phyloP scores from a whole-genome alignment of 1,140 invertebrate species.

The Drosophila ironensis region DNA sequence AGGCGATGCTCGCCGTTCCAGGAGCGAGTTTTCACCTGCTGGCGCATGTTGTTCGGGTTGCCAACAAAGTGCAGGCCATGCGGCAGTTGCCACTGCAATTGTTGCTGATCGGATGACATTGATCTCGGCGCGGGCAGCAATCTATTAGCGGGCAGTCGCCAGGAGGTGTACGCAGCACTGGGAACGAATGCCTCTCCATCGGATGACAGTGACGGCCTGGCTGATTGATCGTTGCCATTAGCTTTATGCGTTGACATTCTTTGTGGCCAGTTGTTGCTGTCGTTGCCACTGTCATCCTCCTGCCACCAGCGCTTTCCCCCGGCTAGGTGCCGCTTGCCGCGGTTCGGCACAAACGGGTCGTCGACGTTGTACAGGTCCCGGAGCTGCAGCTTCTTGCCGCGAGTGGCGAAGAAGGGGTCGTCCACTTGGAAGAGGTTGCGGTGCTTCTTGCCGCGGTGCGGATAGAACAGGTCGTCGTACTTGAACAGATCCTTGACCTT shows the following conservation, averaged over 20 bases:
- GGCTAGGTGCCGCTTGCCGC: conserved; percentile 61
- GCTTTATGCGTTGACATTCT: conserved; percentile 78
- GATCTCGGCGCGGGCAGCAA: conserved; percentile 75
- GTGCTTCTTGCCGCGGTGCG: conserved; percentile 77
- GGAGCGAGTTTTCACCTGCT: conserved; percentile 63
- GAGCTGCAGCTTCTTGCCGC: conserved; percentile 73
- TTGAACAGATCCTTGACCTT: conserved; percentile 81
- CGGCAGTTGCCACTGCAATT: conserved; percentile 16
- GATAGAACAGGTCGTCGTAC: conserved; percentile 79
- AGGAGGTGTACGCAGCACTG: conserved; percentile 14
- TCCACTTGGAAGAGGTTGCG: conserved; percentile 47
- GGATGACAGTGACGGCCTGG: conserved; percentile 74
- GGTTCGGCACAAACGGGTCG: conserved; percentile 75
- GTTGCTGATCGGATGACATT: conserved; percentile 64
- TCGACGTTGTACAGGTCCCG: conserved; percentile 65
- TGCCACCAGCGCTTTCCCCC: conserved; percentile 15
- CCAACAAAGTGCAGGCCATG: conserved; percentile 47
- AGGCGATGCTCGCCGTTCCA: conserved; percentile 26
- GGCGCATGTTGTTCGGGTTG: conserved; percentile 59
- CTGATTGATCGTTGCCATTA: conserved; percentile 79
- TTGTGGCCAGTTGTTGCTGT: conserved; percentile 60
- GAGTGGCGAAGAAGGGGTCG: conserved; percentile 68
- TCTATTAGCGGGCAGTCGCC: conserved; percentile 66
- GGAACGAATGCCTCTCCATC: too few species aligned
- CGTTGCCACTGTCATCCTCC: conserved; percentile 14